Conservation (phyloP, 2,113 vertebrate genomes). For the Oncorhynchus mykiss region DNA sequence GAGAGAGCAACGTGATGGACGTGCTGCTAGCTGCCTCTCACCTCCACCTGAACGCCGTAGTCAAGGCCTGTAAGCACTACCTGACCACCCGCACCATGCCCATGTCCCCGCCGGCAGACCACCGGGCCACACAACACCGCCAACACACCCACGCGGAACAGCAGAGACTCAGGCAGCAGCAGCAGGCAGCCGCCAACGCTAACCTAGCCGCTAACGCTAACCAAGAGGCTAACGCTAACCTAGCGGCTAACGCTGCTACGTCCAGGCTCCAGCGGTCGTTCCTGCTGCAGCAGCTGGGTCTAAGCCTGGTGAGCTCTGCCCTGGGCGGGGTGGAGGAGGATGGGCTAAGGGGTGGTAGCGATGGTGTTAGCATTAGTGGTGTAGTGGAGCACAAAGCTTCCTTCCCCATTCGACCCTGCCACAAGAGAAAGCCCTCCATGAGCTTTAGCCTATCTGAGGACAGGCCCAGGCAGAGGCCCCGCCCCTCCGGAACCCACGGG, state of each 20-base stretch:
- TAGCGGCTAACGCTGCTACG: constrained; percentile 44
- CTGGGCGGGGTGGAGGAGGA: constrained; percentile 73
- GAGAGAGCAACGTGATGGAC: constrained; percentile 98
- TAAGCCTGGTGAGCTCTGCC: constrained; percentile 92
- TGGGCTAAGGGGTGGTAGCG: constrained; percentile 32
- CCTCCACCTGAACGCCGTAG: constrained; percentile 92
- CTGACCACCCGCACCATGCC: constrained; percentile 92
- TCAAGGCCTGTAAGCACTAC: constrained; percentile 98
- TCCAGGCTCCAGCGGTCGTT: constrained; percentile 91
- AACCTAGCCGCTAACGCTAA: background rate
- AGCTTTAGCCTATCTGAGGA: constrained; percentile 79
- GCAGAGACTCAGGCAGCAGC: constrained; percentile 62
- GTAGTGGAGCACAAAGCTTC: constrained; percentile 80
- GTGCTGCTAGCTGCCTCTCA: constrained; percentile 94
- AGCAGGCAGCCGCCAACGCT: constrained; percentile 48
- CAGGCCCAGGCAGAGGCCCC: constrained; percentile 80
- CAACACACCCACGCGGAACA: constrained; percentile 40
- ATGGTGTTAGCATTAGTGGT: constrained; percentile 41
- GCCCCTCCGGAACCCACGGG: constrained; percentile 71
- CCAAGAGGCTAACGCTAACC: constrained; percentile 29
- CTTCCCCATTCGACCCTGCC: constrained; percentile 87
- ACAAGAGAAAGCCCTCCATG: constrained; percentile 87
- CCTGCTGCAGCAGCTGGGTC: constrained; percentile 93
- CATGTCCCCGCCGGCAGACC: constrained; percentile 82
- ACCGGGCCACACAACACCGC: constrained; percentile 58